Evolutionary conservation across 2,797 vertebrate genomes (phyloP).

Genomic region (Meriones psammophilus): DNA sequence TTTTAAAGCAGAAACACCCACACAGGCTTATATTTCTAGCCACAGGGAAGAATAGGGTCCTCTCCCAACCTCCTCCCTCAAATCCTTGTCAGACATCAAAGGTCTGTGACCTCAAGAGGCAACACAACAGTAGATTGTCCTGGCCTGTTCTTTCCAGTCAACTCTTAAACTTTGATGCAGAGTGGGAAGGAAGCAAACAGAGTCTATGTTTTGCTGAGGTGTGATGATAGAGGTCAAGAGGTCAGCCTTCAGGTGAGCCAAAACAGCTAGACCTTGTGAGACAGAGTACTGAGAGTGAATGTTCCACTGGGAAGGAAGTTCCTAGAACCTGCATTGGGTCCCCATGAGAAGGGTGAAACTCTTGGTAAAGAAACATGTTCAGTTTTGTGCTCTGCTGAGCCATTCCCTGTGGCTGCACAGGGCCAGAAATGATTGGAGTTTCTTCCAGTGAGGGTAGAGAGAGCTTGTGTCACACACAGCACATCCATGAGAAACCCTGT

Average conservation of each 20-base stretch:
- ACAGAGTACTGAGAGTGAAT: not conserved
- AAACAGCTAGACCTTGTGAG: not conserved
- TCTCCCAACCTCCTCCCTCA: not conserved
- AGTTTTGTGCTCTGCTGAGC: not conserved
- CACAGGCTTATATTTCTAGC: not conserved
- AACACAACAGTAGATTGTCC: not conserved
- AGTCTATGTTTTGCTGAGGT: not conserved
- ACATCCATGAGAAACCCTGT: not conserved
- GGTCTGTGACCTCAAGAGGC: not conserved
- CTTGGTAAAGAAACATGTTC: constrained; percentile 10
- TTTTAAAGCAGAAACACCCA: not conserved
- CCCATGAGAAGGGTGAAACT: not conserved
- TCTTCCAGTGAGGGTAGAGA: not conserved
- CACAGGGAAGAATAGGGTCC: not conserved
- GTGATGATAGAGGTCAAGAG: not conserved
- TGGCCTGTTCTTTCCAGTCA: not conserved
- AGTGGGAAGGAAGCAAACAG: not conserved
- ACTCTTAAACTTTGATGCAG: not conserved
- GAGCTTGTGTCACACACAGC: not conserved
- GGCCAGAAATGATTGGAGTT: constrained; percentile 30
- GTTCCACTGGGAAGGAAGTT: not conserved
- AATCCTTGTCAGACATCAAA: not conserved
- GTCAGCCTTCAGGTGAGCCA: not conserved
- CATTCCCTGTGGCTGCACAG: not conserved
- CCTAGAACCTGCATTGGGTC: not conserved